Evolutionary conservation across 2,888 invertebrate species (phyloP).

Genomic region (Protodeltote pygarga): DNA sequence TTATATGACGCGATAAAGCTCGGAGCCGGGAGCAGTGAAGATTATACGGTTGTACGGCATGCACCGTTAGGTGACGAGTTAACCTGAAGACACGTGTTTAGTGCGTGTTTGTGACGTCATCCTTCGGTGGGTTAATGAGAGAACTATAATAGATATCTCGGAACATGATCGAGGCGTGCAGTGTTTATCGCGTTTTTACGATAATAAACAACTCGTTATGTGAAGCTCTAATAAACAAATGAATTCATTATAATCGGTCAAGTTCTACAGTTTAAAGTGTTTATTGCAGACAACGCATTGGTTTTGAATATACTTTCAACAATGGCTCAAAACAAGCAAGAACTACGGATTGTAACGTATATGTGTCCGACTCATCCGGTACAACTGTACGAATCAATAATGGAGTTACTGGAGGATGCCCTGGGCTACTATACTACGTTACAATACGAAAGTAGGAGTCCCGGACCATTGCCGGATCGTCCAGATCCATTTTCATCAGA

Average conservation of each 20-base stretch:
- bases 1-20: too few relatives aligned
- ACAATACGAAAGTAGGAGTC: constrained; percentile 87
- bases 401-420: constrained; percentile 85
- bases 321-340: constrained; percentile 70
- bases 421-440: constrained; percentile 81
- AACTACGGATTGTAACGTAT: constrained; percentile 87
- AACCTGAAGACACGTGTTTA: constrained; percentile 29
- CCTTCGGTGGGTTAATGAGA: constrained; percentile 35
- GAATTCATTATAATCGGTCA: constrained; percentile 28
- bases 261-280: constrained; percentile 18
- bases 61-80: too few relatives aligned
- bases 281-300: constrained; percentile 25
- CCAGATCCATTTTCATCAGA: constrained; percentile 85
- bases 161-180: constrained; percentile 62
- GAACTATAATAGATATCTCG: constrained; percentile 48
- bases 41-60: too few relatives aligned
- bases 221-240: constrained; percentile 25
- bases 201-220: constrained; percentile 31
- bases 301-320: constrained; percentile 32
- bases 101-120: constrained; percentile 36
- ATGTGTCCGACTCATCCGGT: constrained; percentile 88
- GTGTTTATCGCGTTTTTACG: constrained; percentile 56
- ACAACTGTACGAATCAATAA: constrained; percentile 86
- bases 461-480: constrained; percentile 81
- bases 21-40: too few relatives aligned